Evolutionary conservation across 2,113 vertebrate species (phyloP), one percentile per base, ranked within the genome.

Genomic region (Python bivittatus): DNA sequence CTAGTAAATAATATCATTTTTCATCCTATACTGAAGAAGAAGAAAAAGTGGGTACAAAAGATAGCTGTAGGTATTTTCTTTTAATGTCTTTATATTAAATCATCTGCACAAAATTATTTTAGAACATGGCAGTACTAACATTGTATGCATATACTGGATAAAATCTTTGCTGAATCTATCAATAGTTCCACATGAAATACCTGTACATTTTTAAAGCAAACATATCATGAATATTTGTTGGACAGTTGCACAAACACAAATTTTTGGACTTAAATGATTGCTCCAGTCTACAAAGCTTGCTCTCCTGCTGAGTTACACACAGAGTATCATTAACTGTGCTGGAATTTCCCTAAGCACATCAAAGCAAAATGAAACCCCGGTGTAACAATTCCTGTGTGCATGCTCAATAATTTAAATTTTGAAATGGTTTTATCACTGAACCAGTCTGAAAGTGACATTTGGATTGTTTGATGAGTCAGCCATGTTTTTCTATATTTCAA

Each of bases 371-470:
- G 84, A 92, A 93, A 60, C 38, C 57, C 15, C 25, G 23, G 23
- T 42, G 48, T 48, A 89, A 57, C 29, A 42, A 83, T 86, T 89
- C 38, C 29, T 89, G 38, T 33, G 29, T 25, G 58, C 23, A 48
- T 85, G 88, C 44, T 53, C 68, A 92, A 91, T 79, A 25, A 79
- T 93, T 42, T 86, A 93, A 29, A 58, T 89, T 72, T 87, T 83
- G 60, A 89, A 91, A 86, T 38, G 23, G 54, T 68, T 68, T 57
- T 93, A 84, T 64, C 56, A 79, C 27, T n/a, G 52, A 90, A 88
- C 64, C 22, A 53, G 58, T 91, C 52, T 79, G 88, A 89, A 93
- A 83, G 33, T 68, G 54, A 61, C 84, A 89, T 89, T 56, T 57
- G 53, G 64, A 89, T 93, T 79, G 20, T 79, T 86, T 72, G 79